These are phyloP conservation scores for Synchiropus splendidus DNA, from an alignment of 2,113 vertebrate genomes.

Conservation along the genomic window DNA sequence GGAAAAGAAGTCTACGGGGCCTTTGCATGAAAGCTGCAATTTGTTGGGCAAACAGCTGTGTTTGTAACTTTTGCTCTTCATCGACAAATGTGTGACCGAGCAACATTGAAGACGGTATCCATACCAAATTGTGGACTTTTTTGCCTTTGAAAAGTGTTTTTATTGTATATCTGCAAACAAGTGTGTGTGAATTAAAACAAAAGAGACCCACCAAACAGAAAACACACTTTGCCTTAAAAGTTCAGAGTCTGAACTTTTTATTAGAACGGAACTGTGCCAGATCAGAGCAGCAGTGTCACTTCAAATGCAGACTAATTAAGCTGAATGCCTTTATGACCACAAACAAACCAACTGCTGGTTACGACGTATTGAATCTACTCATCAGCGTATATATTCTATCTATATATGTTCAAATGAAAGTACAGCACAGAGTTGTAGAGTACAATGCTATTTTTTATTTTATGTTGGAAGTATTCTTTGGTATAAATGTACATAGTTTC, in stretches of 20 bases:
- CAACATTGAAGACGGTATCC: conserved; percentile 66
- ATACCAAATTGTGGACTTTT: conserved; percentile 12
- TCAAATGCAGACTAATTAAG: conserved; percentile 70
- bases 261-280: conserved; percentile 71
- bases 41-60: conserved; percentile 70
- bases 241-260: conserved; percentile 68
- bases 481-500: conserved; percentile 76
- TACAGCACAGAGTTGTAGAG: conserved; percentile 69
- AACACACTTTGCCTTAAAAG: conserved; percentile 80
- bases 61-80: conserved; percentile 62
- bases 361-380: conserved; percentile 71
- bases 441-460: conserved; percentile 73
- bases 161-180: conserved; percentile 67
- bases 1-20: conserved; percentile 67
- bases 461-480: conserved; percentile 72
- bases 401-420: conserved; percentile 71
- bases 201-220: conserved; percentile 71
- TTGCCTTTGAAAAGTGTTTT: conserved; percentile 56
- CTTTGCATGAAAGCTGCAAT: conserved; percentile 77
- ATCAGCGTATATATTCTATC: conserved; percentile 67
- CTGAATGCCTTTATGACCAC: conserved; percentile 70
- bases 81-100: conserved; percentile 56
- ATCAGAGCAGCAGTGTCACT: conserved; percentile 69
- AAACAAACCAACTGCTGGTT: conserved; percentile 47
- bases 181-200: conserved; percentile 69